Evolutionary conservation across 2,888 invertebrate species (phyloP).

Genomic region (Cremastobaeus sp.): DNA sequence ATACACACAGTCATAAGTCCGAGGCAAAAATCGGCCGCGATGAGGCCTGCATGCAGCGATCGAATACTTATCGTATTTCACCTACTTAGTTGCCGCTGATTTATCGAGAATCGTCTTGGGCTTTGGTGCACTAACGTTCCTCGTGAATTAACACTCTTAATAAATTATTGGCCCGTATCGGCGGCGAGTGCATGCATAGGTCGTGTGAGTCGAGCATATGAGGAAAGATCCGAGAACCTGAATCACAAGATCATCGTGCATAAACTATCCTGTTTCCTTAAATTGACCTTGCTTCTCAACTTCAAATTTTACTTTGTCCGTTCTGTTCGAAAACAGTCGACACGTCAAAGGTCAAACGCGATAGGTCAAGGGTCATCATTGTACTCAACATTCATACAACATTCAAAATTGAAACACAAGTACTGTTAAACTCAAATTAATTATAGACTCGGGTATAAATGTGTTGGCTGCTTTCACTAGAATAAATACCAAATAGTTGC

Average conservation of each 20-base stretch:
- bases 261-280: constrained; percentile 37
- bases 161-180: constrained; percentile 59
- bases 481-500: constrained; percentile 16
- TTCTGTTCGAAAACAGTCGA: not conserved
- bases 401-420: too few species aligned
- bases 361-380: too few species aligned
- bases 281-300: constrained; percentile 33
- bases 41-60: constrained; percentile 50
- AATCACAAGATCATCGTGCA: constrained; percentile 36
- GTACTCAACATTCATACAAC: too few species aligned
- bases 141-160: constrained; percentile 57
- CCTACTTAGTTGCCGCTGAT: constrained; percentile 59
- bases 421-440: too few species aligned
- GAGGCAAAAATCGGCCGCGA: constrained; percentile 40
- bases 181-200: constrained; percentile 52
- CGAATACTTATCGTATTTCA: constrained; percentile 60
- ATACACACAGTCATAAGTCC: constrained; percentile 29
- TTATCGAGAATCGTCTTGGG: constrained; percentile 54
- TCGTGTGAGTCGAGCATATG: constrained; percentile 50
- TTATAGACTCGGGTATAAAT: too few species aligned
- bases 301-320: constrained; percentile 19
- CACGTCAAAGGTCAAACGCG: too few species aligned
- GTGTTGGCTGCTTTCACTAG: too few species aligned
- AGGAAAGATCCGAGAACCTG: constrained; percentile 46
- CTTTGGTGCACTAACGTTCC: constrained; percentile 53